These are phyloP conservation scores for Yponomeuta malinellus DNA, from an alignment of 2,888 invertebrate species.

Conservation along the genomic window DNA sequence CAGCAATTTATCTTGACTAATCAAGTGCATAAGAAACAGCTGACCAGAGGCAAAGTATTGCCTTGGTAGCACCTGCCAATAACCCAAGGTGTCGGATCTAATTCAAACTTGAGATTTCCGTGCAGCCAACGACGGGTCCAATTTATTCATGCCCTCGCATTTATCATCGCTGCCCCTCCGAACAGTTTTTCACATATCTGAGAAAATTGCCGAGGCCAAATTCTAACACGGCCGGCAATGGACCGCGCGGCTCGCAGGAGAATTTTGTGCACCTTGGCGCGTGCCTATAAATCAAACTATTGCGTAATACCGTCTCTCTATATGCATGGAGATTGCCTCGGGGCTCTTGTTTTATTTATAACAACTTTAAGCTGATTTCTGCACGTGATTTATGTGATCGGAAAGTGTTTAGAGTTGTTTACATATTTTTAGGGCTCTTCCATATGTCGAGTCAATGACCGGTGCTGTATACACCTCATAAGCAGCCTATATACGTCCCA, in stretches of 20 bases:
- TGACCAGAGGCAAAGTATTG: neutral
- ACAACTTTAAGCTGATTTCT: conserved; percentile 61
- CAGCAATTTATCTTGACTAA: neutral
- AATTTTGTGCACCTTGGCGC: conserved; percentile 64
- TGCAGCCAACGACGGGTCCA: conserved; percentile 40
- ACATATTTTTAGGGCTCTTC: conserved; percentile 18
- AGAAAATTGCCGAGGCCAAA: conserved; percentile 62
- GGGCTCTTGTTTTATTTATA: conserved; percentile 63
- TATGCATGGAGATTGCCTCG: conserved; percentile 62
- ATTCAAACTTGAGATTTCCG: conserved; percentile 58
- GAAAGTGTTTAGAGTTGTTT: conserved; percentile 32
- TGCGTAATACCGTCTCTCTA: conserved; percentile 65
- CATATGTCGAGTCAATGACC: neutral
- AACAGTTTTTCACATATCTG: conserved; percentile 65
- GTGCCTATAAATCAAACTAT: conserved; percentile 71
- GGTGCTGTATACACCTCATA: too few relatives aligned
- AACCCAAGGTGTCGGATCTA: conserved; percentile 53
- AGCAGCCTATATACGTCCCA: too few relatives aligned
- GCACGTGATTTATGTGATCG: conserved; percentile 49
- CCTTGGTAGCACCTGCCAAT: conserved; percentile 42
- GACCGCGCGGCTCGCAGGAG: conserved; percentile 48
- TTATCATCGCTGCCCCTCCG: conserved; percentile 57
- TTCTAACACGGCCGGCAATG: conserved; percentile 50
- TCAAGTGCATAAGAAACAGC: neutral
- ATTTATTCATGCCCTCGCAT: conserved; percentile 71